Conservation (phyloP, 2,888 invertebrate species). For the Pecten maximus region DNA sequence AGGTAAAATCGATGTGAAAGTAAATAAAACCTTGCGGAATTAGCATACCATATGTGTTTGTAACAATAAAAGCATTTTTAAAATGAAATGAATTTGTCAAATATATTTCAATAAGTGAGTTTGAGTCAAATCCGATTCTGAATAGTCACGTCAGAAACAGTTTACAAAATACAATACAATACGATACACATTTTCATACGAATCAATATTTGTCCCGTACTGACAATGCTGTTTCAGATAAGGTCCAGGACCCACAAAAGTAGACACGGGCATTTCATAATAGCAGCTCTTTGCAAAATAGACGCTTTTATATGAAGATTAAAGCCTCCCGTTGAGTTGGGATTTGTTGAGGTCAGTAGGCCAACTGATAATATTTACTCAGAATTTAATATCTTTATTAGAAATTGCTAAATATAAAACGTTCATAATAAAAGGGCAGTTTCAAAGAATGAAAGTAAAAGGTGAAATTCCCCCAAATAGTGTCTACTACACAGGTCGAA, state of each 20-base stretch:
- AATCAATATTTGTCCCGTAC: neutral
- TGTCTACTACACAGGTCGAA: too few relatives aligned
- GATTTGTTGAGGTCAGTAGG: neutral
- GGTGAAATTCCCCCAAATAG: too few relatives aligned
- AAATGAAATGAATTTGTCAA: neutral
- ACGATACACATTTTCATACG: neutral
- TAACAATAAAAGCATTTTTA: neutral
- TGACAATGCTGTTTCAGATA: neutral
- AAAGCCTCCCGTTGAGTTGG: neutral
- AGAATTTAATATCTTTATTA: neutral
- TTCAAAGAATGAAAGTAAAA: too few relatives aligned
- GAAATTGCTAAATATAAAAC: neutral
- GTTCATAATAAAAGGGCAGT: neutral
- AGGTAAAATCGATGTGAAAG: slow-evolving; percentile 1
- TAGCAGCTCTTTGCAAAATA: neutral
- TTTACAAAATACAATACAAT: neutral
- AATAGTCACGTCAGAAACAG: neutral
- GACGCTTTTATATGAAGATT: neutral
- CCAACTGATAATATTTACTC: neutral
- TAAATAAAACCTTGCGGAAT: neutral
- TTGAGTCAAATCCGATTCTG: neutral
- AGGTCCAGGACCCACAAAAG: neutral
- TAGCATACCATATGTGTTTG: slow-evolving; percentile 4
- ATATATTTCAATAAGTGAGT: neutral
- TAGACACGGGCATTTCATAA: neutral